Base-by-base conservation (phyloP, 2,888 invertebrate genomes). In the Rhingia campestris region DNA sequence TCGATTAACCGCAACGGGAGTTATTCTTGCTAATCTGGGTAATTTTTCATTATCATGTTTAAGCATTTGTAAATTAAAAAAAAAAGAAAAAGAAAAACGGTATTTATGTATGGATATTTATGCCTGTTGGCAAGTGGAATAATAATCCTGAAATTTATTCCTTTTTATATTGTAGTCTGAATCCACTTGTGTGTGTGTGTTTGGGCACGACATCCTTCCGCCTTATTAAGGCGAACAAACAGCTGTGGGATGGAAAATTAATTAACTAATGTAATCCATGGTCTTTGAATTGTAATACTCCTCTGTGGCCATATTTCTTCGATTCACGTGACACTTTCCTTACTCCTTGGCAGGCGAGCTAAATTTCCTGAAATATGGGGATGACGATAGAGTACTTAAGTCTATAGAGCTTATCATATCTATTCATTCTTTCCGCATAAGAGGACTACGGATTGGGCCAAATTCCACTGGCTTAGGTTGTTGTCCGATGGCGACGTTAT, bases 241-340 rank as follows among this genome's bases (percentile, higher is more conserved):
- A 32, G 56, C 63, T 63, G 43, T 63, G 72, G 56, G 56, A 45
- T 51, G 49, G 64, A 72, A 79, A 79, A 79, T 72, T 79, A 79
- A 79, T 79, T 79, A 79, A 79, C 79, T 66, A 79, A 79, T 72
- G 72, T 53, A 72, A 79, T 33, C 51, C 72, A 35, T 9, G 7
- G 54, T 30, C 47, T 64, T 64, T 70, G 56, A 64, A 63, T 70
- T 70, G 63, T 58, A 45, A 54, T 58, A 37, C 63, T 51, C 6
- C 51, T 22, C 22, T 10, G 32, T 66, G 7, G 41, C 7, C 69
- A 76, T 59, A 66, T 64, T 63, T 72, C 58, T 72, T 39, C 56
- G 51, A 72, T 58, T 35, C 58, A 22, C 7, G 7, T 35, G 70
- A 77, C 59, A 67, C 56, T 67, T 51, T 4, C 39, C 51, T 70